These are phyloP conservation scores for Cryptus armator DNA, from an alignment of 2,888 invertebrate species.

Conservation along the genomic window DNA sequence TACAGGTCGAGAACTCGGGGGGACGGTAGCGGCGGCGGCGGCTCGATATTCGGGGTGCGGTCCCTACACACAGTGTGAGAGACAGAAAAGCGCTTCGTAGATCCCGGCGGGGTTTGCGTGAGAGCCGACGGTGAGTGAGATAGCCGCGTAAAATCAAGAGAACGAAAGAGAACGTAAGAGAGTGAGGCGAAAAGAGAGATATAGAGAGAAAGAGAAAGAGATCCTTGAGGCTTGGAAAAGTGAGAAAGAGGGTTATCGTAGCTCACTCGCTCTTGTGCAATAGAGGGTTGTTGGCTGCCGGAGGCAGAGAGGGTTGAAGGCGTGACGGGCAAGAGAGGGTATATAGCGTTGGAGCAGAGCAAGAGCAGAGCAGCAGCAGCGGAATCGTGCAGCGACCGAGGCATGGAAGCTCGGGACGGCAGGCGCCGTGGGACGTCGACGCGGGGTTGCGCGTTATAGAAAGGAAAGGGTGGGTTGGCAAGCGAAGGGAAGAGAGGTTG, in stretches of 20 bases:
- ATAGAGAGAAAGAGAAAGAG: conserved; percentile 52
- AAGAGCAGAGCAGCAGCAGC: conserved; percentile 35
- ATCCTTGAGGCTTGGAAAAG: conserved; percentile 62
- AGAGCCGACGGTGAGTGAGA: conserved; percentile 64
- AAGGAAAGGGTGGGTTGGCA: conserved; percentile 49
- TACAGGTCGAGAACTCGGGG: conserved; percentile 57
- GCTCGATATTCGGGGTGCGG: conserved; percentile 85
- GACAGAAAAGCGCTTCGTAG: conserved; percentile 71
- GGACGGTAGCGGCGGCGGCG: conserved; percentile 69
- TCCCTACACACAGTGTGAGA: conserved; percentile 73
- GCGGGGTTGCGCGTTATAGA: conserved; percentile 56
- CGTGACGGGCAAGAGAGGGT: conserved; percentile 67
- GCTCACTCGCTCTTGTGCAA: conserved; percentile 47
- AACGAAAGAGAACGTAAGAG: conserved; percentile 60
- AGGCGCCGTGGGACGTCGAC: conserved; percentile 64
- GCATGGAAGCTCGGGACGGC: conserved; percentile 64
- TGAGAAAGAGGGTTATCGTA: conserved; percentile 60
- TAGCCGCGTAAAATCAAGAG: conserved; percentile 61
- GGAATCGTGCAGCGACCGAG: conserved; percentile 70
- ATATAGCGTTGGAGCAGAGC: conserved; percentile 61
- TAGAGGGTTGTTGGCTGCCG: conserved; percentile 61
- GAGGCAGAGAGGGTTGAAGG: conserved; percentile 67
- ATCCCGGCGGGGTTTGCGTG: conserved; percentile 81
- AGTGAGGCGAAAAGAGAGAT: conserved; percentile 24
- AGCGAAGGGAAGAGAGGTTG: conserved; percentile 54